Evolutionary conservation across 2,888 invertebrate genomes (phyloP), one percentile per base, ranked within the genome.

Genomic region (Teleiodes luculella): DNA sequence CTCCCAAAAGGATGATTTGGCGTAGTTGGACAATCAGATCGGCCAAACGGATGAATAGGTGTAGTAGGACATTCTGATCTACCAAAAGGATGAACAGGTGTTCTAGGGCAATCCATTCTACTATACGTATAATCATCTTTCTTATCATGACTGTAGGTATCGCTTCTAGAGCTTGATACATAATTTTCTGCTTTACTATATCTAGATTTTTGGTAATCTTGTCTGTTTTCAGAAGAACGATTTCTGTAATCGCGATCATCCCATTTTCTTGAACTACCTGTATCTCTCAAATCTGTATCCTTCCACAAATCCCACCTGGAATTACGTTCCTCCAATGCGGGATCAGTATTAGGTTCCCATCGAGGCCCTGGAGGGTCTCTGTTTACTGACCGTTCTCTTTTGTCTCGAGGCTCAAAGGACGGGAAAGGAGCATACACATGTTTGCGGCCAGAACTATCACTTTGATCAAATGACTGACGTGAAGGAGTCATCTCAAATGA

Each of bases 391-490:
- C 56, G 56, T 54, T 78, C 76, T 36, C 24, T 49, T 13, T 24
- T 18, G 33, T 78, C 81, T 50, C 63, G 59, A 41, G 57, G 57
- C 28, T 82, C 80, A 53, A 56, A 59, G 51, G 52, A 31, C 45
- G 70, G 54, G 62, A 80, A 76, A 39, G 86, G 80, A 7, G 84
- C 75, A 59, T 86, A 87, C 11, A 86, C 82, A 59, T 86, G 84
- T 61, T 80, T 80, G n/a, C 61, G 64, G 30, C 36, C 56, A 5
- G 62, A 51, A 53, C 54, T 64, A 36, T 72, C 68, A 47, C 80
- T 81, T 11, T 64, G 56, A 20, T 85, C 83, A 62, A 78, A 75
- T 28, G 69, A 57, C 43, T 73, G 67, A 49, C 68, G 74, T 33
- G 66, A 65, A 10, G 76, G 75, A 37, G 79, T 78, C 68, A 78